Conservation (phyloP, 1,140 invertebrate species). For the Drosophila gunungcola region DNA sequence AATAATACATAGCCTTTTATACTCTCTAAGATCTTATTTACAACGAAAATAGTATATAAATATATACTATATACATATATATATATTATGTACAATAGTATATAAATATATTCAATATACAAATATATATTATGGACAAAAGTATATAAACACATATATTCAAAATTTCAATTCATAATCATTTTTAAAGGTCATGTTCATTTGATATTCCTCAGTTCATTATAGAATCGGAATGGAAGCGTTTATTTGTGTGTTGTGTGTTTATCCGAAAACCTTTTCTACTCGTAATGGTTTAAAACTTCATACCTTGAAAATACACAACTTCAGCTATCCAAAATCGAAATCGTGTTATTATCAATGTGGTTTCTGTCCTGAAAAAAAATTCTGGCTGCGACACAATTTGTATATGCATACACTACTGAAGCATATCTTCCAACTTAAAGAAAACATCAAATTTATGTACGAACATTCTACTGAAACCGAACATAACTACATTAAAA, state of each 20-base stretch:
- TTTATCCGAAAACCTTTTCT: not conserved
- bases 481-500: too few species aligned
- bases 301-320: not conserved
- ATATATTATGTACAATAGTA: too few species aligned
- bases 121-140: too few species aligned
- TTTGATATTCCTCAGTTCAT: not conserved
- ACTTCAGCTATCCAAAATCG: slow-evolving; percentile 9
- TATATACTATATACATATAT: too few species aligned
- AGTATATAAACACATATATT: not conserved
- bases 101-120: too few species aligned
- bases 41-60: too few species aligned
- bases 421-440: not conserved
- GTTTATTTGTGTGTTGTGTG: not conserved
- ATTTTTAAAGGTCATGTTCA: too few species aligned
- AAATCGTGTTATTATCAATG: not conserved
- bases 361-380: not conserved
- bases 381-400: not conserved
- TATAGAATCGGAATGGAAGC: not conserved
- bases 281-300: not conserved
- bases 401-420: slow-evolving; percentile 1
- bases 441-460: too few species aligned
- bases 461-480: too few species aligned
- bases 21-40: too few species aligned
- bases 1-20: too few species aligned
- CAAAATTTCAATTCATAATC: too few species aligned